These are phyloP conservation scores for Drosophila erecta DNA, from an alignment of 1,140 invertebrate species.

Conservation along the genomic window DNA sequence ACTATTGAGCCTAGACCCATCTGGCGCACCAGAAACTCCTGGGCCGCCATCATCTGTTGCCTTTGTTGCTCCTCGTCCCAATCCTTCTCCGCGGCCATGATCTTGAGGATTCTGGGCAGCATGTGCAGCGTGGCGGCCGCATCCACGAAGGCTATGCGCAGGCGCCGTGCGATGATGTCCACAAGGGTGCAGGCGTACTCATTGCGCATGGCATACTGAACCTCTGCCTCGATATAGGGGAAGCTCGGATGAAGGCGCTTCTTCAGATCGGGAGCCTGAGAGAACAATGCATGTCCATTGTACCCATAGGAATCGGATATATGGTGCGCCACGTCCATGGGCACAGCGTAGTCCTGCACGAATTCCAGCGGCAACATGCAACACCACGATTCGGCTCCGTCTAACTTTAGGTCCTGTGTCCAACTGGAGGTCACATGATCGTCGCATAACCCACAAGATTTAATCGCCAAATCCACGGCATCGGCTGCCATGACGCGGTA, in stretches of 20 bases:
- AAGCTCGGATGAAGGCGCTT: constrained; percentile 46
- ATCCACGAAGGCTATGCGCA: constrained; percentile 60
- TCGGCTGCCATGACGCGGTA: constrained; percentile 64
- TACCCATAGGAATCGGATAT: constrained; percentile 56
- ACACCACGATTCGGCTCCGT: constrained; percentile 48
- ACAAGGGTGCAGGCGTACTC: constrained; percentile 62
- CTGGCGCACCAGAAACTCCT: constrained; percentile 41
- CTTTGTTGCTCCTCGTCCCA: constrained; percentile 20
- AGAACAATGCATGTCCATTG: constrained; percentile 42
- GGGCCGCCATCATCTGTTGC: constrained; percentile 25
- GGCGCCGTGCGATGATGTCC: constrained; percentile 52
- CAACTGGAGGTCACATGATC: constrained; percentile 20
- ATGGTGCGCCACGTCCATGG: constrained; percentile 64
- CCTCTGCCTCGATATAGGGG: constrained; percentile 64
- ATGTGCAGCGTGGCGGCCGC: constrained; percentile 41
- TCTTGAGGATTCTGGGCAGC: constrained; percentile 37
- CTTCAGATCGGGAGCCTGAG: background rate
- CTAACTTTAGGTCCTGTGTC: constrained; percentile 37
- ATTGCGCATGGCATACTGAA: constrained; percentile 42
- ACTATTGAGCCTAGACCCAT: constrained; percentile 56
- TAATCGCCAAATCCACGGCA: constrained; percentile 56
- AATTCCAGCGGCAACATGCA: constrained; percentile 56
- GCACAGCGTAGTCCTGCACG: constrained; percentile 49
- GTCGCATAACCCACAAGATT: constrained; percentile 36
- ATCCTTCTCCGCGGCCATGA: constrained; percentile 33